phyloP scores from a whole-genome alignment of 2,888 invertebrate species.

The Encarsia formosa region DNA sequence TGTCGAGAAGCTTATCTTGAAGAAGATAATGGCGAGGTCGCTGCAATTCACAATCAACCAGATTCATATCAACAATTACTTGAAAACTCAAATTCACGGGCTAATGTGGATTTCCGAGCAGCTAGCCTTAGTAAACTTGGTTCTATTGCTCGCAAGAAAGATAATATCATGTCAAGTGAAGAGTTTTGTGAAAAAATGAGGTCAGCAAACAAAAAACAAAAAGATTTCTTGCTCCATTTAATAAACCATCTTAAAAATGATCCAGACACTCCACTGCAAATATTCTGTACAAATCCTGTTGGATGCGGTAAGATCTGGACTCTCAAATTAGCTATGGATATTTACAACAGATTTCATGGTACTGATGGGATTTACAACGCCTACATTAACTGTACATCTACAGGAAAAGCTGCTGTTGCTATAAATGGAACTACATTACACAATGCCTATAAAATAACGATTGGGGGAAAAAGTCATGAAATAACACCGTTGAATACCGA shows the following conservation, averaged over 20 bases:
- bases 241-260: neutral
- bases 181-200: constrained; percentile 29
- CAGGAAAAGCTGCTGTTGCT: constrained; percentile 37
- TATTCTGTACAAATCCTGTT: constrained; percentile 35
- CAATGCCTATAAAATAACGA: no score
- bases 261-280: constrained; percentile 26
- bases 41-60: constrained; percentile 10
- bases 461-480: no score
- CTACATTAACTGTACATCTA: constrained; percentile 40
- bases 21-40: neutral
- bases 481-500: no score
- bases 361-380: constrained; percentile 39
- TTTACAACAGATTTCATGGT: constrained; percentile 44
- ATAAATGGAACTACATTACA: constrained; percentile 37
- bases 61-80: constrained; percentile 31
- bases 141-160: constrained; percentile 32
- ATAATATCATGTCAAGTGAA: constrained; percentile 32
- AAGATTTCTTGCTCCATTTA: constrained; percentile 11
- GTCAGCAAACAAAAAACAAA: constrained; percentile 15
- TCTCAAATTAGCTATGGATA: constrained; percentile 47
- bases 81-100: constrained; percentile 27
- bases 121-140: constrained; percentile 32
- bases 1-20: constrained; percentile 23
- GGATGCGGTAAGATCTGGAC: constrained; percentile 41
- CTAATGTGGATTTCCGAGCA: constrained; percentile 30